Base-by-base conservation (phyloP, 2,888 invertebrate genomes). In the Adelphocoris suturalis region DNA sequence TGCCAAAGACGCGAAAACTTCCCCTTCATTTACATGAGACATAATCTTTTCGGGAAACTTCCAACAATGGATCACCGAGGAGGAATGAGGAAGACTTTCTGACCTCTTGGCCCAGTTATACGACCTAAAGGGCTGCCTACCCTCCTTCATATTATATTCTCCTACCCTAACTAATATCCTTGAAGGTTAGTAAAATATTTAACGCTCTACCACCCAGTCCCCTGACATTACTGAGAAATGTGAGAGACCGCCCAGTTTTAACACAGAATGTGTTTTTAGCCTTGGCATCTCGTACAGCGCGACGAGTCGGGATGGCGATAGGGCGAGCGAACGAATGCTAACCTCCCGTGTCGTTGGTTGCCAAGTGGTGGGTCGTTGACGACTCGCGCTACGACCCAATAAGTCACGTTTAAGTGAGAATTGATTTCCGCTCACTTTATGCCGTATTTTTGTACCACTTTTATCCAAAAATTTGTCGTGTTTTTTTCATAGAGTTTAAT, bases 1-100 rank as follows among this genome's bases (percentile, higher is more conserved):
- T 61, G 9, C 61, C 61, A 61, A 61, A 61, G 9, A 9, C 61
- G n/a, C n/a, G 9, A 19, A 19, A 61, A 61, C 16, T 9, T 61
- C 19, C 19, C 52, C 61, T 61, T 61, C 19, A 61, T 61, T 61
- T 61, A 61, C 61, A 19, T 61, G 61, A 19, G 61, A 16, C 16
- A 19, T 61, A 61, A 61, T 61, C 61, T 61, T 61, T 61, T n/a
- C 61, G 19, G 61, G 61, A n/a, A 61, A 61, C 61, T 61, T 61
- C n/a, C 19, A 61, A 61, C 61, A 61, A 61, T 61, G 61, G 61
- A 19, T 61, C 61, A 19, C 61, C n/a, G 19, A 16, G 19, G 19
- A 19, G 61, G 61, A n/a, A n/a, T 68, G 68, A 0, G 23, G 68
- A 68, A 68, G 68, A 68, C 19, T 7, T 13, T n/a, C 12, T 68